Percentiles rank a stretch among this genome's conserved stretches.
Conservation (phyloP, 2,797 vertebrate species). For the Cirrhinus molitorella region DNA sequence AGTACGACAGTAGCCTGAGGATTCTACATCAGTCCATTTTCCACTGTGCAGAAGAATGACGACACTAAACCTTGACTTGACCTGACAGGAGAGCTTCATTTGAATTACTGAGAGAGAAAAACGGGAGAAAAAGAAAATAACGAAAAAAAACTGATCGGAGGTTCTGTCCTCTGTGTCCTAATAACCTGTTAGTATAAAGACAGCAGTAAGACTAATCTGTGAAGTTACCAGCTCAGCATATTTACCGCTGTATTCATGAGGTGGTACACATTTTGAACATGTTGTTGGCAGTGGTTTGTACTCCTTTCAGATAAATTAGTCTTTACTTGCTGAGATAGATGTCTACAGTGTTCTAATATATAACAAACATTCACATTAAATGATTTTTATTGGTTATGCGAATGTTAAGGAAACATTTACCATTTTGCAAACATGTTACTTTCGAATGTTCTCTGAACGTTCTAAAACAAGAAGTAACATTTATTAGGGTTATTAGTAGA, state of each 20-base stretch:
- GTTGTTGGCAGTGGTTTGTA: not conserved
- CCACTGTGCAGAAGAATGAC: not conserved
- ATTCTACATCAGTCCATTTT: not conserved
- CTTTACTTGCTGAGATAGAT: not conserved
- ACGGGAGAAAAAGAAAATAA: no score
- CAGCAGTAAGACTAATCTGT: slow-evolving; percentile 6
- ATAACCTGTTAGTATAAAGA: not conserved
- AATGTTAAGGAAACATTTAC: not conserved
- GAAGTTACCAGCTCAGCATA: slow-evolving; percentile 27
- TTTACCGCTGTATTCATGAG: not conserved
- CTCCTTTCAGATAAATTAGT: not conserved
- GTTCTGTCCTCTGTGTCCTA: not conserved
- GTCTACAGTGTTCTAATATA: not conserved
- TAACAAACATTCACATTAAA: not conserved
- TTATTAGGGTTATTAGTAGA: not conserved
- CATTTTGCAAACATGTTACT: not conserved
- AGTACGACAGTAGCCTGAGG: not conserved
- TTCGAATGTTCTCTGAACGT: not conserved
- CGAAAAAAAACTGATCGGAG: not conserved
- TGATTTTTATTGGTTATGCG: not conserved
- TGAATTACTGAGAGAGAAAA: not conserved
- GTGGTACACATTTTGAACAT: not conserved
- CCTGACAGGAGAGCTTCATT: not conserved
- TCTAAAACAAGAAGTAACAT: not conserved
- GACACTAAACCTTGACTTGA: not conserved